Percentiles rank a stretch among this genome's conserved stretches.
phyloP scores from a whole-genome alignment of 1,140 invertebrate genomes.

The Caerostris darwini region DNA sequence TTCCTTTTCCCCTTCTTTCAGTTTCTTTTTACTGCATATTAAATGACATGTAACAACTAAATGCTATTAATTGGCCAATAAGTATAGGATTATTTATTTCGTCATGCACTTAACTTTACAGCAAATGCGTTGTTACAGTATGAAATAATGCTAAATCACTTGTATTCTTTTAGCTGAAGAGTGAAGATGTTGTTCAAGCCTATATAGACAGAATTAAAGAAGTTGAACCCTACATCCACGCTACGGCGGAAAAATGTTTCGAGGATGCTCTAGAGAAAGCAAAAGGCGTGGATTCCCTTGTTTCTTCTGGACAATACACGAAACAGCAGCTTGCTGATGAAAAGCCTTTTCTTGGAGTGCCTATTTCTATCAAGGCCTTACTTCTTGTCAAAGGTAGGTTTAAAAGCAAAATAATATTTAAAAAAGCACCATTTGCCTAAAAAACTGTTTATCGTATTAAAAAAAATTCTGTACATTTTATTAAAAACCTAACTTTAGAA shows the following conservation, averaged over 20 bases:
- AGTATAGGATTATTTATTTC: too few species aligned
- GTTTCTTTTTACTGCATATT: too few species aligned
- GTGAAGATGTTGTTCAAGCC: slow-evolving; percentile 79
- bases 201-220: slow-evolving; percentile 80
- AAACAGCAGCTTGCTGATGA: slow-evolving; percentile 69
- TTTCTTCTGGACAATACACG: slow-evolving; percentile 78
- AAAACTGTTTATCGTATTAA: too few species aligned
- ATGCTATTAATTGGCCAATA: too few species aligned
- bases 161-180: slow-evolving; percentile 73
- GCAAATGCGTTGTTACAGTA: too few species aligned
- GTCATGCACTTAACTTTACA: too few species aligned
- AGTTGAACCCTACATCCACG: slow-evolving; percentile 80
- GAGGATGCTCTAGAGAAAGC: slow-evolving; percentile 80
- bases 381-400: slow-evolving; percentile 78
- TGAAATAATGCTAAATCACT: too few species aligned
- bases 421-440: too few species aligned
- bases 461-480: too few species aligned
- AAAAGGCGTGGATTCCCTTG: slow-evolving; percentile 79
- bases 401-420: background rate
- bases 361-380: slow-evolving; percentile 78
- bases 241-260: slow-evolving; percentile 80
- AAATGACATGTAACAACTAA: too few species aligned
- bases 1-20: too few species aligned
- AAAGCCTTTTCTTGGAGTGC: slow-evolving; percentile 79
- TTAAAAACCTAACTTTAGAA: too few species aligned